Base-by-base conservation (phyloP, 2,797 vertebrate genomes). In the Hafferia zeledoni region DNA sequence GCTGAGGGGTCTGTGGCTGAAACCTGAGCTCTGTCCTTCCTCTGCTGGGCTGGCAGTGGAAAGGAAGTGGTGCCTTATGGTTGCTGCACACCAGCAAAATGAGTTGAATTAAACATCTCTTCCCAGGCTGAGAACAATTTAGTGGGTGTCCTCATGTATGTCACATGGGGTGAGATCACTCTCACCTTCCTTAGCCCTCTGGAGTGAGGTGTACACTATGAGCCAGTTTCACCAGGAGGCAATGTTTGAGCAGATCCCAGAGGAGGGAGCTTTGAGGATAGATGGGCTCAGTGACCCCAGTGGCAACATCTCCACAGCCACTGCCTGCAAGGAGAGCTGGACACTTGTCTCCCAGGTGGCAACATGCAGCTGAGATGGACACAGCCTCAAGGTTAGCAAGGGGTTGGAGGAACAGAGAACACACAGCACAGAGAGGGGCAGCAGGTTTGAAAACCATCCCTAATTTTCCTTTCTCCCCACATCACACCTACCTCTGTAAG, bases 391-490 rank as follows among this genome's bases (percentile, higher is more conserved):
- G 33, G 23, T 19, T 56, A 35, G 35, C 16, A 46, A 55, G 27
- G 65, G 35, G 22, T n/a, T 67, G 43, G 39, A 70, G 52, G 28
- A 81, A 20, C 64, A n/a, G 20, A 83, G 47, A 47, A 52, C 43
- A 37, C 39, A 30, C 10, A 13, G 35, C 0, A 0, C 41, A 59
- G 12, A 0, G 7, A 41, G 25, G 31, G 74, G 19, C 33, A 47
- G 19, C 5, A 52, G 39, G 28, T 53, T 39, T 63, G 53, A 44
- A 76, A 71, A 41, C 0, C 12, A 50, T 3, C 68, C 50, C 35
- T 53, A 11, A 35, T 39, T 30, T 59, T 52, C 64, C 22, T 64
- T 33, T 31, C 43, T 64, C 16, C 37, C 28, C 23, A 6, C 46
- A 63, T 63, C 49, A n/a, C 57, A n/a, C 22, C 24, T 19, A 23